Base-by-base conservation (phyloP, 1,140 invertebrate species). In the Achatina immaculata region DNA sequence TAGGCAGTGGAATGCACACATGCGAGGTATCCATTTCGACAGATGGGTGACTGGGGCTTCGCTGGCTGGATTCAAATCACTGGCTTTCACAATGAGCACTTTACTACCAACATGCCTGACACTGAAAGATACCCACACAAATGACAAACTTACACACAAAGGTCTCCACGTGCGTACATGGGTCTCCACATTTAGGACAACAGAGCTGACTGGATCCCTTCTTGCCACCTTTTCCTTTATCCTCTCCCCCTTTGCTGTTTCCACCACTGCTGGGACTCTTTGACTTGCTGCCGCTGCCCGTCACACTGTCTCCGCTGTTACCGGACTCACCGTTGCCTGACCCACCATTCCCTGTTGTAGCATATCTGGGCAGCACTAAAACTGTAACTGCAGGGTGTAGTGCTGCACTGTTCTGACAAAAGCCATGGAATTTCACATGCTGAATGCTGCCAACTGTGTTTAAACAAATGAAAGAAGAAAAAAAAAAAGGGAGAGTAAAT, bases 161-260 rank as follows among this genome's bases (percentile, higher is more conserved):
- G 11, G 97, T 98, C 92, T 98, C 97, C 75, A 98, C 96, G 92
- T 98, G 96, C 19, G 96, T 97, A 92, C 97, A 98, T 74, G 96
- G 95, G 92, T 97, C 96, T 0, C 97, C 97, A 92, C 97, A 99
- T 92, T 98, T 98, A 7, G 97, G 97, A 90, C 97, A 98, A 34
- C 94, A 94, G 0, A 96, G 92, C 4, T 95, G 94, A 83, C 93
- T 93, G 80, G 92, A 92, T 68, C 86, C 86, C n/a, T 83, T 85
- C 76, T 87, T 87, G 42, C 83, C 83, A 2, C 82, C 84, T 43
- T 81, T 80, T 0, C 85, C 83, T 45, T 83, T 83, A 28, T 82
- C 82, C 28, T 62, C 58, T 43, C 84, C 78, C 38, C 84, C 85
- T 11, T 51, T 62, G n/a, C 80, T 55, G 1, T 40, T 42, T 2